Evolutionary conservation across 1,140 invertebrate species (phyloP).

Genomic region (Drosophila eugracilis): DNA sequence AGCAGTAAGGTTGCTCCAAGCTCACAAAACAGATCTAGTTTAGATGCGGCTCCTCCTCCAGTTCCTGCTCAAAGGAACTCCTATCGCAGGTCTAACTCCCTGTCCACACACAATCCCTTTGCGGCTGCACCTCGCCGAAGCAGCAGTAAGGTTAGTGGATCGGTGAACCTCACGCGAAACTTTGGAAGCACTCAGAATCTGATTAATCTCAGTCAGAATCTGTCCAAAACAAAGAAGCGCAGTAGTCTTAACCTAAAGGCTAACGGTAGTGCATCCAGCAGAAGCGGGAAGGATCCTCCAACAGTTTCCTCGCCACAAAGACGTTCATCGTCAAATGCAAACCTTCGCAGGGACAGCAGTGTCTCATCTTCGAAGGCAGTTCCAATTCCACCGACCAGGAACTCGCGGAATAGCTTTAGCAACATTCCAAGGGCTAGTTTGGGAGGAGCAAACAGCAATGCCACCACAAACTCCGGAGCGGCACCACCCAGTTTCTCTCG

Average conservation of each 20-base stretch:
- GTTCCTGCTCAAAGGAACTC: constrained; percentile 47
- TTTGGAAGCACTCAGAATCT: constrained; percentile 83
- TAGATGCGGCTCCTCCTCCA: constrained; percentile 20
- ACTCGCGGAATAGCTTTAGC: constrained; percentile 77
- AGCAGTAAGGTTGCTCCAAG: constrained; percentile 61
- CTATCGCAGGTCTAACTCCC: constrained; percentile 74
- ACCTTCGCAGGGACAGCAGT: constrained; percentile 74
- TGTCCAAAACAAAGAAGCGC: constrained; percentile 81
- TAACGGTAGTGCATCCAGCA: constrained; percentile 30
- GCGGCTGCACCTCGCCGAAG: constrained; percentile 66
- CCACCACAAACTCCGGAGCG: constrained; percentile 7
- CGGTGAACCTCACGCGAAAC: constrained; percentile 71
- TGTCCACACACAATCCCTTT: constrained; percentile 77
- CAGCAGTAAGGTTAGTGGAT: constrained; percentile 64
- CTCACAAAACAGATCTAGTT: constrained; percentile 35
- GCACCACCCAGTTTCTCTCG: constrained; percentile 57
- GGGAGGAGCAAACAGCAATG: constrained; percentile 10
- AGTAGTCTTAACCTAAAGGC: constrained; percentile 80
- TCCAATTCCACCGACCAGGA: constrained; percentile 69
- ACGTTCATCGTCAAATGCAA: constrained; percentile 77
- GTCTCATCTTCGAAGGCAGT: constrained; percentile 55
- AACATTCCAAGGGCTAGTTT: constrained; percentile 83
- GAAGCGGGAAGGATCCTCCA: constrained; percentile 69
- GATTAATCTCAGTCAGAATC: constrained; percentile 75
- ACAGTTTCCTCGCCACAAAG: constrained; percentile 41